Evolutionary conservation across 2,888 invertebrate species (phyloP).

Genomic region (Acronicta psi): DNA sequence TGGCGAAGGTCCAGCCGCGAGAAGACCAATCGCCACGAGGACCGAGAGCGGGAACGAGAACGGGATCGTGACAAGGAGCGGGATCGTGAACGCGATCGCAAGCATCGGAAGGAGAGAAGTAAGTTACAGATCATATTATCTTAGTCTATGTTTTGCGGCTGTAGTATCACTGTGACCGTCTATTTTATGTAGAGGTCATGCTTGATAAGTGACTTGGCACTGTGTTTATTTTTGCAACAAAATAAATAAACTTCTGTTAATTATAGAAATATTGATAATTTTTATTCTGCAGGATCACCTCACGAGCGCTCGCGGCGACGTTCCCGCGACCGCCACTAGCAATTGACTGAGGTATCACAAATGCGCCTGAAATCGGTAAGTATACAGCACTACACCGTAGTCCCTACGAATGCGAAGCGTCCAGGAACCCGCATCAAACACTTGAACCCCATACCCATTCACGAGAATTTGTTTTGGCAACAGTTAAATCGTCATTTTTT

Average conservation of each 20-base stretch:
- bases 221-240: too few species aligned
- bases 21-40: conserved; percentile 61
- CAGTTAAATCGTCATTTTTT: conserved; percentile 46
- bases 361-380: conserved; percentile 85
- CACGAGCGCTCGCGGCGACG: conserved; percentile 83
- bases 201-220: too few species aligned
- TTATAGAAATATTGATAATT: background rate
- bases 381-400: conserved; percentile 59
- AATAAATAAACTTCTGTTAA: background rate
- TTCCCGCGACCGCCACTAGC: conserved; percentile 85
- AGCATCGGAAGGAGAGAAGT: conserved; percentile 82
- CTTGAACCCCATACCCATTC: conserved; percentile 28
- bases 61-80: conserved; percentile 68
- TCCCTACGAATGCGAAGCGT: conserved; percentile 45
- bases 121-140: too few species aligned
- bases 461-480: conserved; percentile 31
- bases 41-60: conserved; percentile 67
- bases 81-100: conserved; percentile 79
- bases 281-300: conserved; percentile 70
- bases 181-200: too few species aligned
- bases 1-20: conserved; percentile 65
- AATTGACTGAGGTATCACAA: conserved; percentile 88
- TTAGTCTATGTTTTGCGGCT: too few species aligned
- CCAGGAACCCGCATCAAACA: conserved; percentile 46
- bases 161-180: too few species aligned